Base-by-base conservation (phyloP, 2,888 invertebrate species). In the Hoplodrina blanda region DNA sequence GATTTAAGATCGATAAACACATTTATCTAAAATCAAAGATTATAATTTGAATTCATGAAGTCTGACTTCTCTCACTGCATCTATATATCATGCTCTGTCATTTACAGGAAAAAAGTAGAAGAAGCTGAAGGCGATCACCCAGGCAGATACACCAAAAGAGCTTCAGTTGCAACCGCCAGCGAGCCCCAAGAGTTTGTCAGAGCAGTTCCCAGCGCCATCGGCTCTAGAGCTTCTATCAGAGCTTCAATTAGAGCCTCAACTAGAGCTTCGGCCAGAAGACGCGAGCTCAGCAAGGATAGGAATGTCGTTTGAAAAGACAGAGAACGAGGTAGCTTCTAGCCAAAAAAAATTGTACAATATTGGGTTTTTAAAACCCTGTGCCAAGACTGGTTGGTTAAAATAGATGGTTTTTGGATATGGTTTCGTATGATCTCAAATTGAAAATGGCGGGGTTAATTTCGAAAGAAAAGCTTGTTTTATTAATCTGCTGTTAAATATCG, bases 171-270 rank as follows among this genome's bases (percentile, higher is more conserved):
- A 0, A 73, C 91, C 8, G 73, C 86, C 4, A 85, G 87, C 11
- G 90, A 88, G 53, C 50, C 69, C 5, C 89, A 94, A 6, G 85
- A 89, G 61, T 94, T 96, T 86, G 78, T 93, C 52, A 87, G 95
- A 69, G 89, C 93, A 1, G 62, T 92, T 15, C 93, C 94, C 15
- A 87, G 90, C 37, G 90, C 91, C 5, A 89, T 94, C 41, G 91
- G 94, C 0, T 94, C 94, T 2, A 90, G 96, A 20, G 95, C 95
- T 0, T 96, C 96, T 0, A 89, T 96, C 15, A 87, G 96, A 41
- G 90, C 94, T 0, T 95, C 95, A 0, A 83, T 90, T 2, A 82
- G 92, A 62, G 89, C 89, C 1, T 91, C 92, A 0, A 80, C 89
- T n/a, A 91, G 93, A 66, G 72, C 75, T 0, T 83, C 84, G 4